phyloP scores from a whole-genome alignment of 2,113 vertebrate species.

The Spheniscus mendiculus region DNA sequence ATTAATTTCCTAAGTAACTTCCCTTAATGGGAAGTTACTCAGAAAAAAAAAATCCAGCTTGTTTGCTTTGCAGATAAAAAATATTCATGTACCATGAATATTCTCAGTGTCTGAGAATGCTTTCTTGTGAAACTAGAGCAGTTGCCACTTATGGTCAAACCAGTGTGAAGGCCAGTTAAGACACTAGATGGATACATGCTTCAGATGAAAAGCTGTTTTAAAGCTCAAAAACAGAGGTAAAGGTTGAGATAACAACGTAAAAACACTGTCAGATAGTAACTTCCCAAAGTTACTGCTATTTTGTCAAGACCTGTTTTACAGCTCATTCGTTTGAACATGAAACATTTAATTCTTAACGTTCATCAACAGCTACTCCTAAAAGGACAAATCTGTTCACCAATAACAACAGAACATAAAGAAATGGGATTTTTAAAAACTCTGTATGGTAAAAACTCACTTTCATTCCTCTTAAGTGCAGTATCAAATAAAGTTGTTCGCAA shows the following conservation, averaged over 20 bases:
- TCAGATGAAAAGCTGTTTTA: background rate
- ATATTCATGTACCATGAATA: background rate
- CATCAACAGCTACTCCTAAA: background rate
- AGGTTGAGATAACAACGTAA: background rate
- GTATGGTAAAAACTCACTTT: background rate
- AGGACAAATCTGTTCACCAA: background rate
- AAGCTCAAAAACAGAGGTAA: background rate
- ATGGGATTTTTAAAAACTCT: background rate
- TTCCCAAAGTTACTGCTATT: background rate
- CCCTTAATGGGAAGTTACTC: constrained; percentile 28
- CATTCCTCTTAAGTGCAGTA: background rate
- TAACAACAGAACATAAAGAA: background rate
- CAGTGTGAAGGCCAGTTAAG: background rate
- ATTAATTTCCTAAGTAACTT: constrained; percentile 19
- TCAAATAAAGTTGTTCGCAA: background rate
- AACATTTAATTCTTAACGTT: background rate
- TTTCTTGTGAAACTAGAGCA: constrained; percentile 31
- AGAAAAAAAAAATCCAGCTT: too few species aligned
- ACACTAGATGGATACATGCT: background rate
- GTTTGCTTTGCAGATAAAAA: constrained; percentile 30
- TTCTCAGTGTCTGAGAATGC: background rate
- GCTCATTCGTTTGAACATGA: background rate
- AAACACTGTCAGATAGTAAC: background rate
- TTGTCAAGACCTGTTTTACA: background rate
- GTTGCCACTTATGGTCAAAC: background rate